A percentile compares a stretch with the other conserved stretches of the same genome.
Conservation (phyloP, 1,140 invertebrate genomes). For the Camponotus vicinus region DNA sequence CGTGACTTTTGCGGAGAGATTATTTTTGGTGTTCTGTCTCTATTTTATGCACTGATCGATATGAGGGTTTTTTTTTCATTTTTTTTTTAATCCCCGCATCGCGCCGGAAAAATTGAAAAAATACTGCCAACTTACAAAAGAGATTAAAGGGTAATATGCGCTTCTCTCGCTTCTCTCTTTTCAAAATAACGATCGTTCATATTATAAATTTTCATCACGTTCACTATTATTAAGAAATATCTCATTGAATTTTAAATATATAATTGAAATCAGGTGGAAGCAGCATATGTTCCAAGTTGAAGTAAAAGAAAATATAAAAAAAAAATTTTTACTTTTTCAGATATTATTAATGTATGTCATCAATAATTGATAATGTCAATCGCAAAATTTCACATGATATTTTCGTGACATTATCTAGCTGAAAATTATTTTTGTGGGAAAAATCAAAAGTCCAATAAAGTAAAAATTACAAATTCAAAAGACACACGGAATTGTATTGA, state of each 20-base stretch:
- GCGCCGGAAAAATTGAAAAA: conserved; percentile 36
- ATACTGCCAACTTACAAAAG: conserved; percentile 26
- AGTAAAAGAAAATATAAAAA: background rate
- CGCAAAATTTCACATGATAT: background rate
- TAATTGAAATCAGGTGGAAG: background rate
- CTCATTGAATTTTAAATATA: background rate
- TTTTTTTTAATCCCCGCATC: conserved; percentile 1
- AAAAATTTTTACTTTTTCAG: background rate
- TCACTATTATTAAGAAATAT: no score
- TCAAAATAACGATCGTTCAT: background rate
- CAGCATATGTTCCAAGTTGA: background rate
- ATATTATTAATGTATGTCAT: conserved; percentile 3
- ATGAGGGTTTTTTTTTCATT: background rate
- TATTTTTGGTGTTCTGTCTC: conserved; percentile 42
- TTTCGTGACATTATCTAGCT: background rate
- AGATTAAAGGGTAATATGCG: conserved; percentile 5
- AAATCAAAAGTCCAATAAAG: background rate
- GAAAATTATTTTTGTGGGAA: background rate
- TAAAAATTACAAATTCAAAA: background rate
- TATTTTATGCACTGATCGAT: conserved; percentile 22
- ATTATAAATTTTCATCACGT: conserved; percentile 35
- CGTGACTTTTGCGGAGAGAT: conserved; percentile 42
- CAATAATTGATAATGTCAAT: background rate
- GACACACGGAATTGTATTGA: background rate
- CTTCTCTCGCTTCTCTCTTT: background rate